Evolutionary conservation across 1,140 invertebrate genomes (phyloP).

Genomic region (Drosophila orena): DNA sequence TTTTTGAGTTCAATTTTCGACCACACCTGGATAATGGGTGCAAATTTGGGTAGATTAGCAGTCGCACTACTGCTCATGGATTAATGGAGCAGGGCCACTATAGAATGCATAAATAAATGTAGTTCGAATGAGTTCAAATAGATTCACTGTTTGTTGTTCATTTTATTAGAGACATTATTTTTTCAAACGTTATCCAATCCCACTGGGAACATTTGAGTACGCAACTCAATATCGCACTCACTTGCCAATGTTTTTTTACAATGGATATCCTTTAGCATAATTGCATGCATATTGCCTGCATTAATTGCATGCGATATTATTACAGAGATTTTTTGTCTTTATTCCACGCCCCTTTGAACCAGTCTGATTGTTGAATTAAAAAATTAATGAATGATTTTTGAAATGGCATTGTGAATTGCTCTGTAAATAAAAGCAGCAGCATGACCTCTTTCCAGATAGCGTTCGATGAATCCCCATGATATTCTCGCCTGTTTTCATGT

Average conservation of each 20-base stretch:
- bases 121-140: too few relatives aligned
- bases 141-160: too few relatives aligned
- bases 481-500: constrained; percentile 23
- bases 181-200: background rate
- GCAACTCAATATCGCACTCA: background rate
- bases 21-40: constrained; percentile 4
- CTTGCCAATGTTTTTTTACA: background rate
- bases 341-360: constrained; percentile 1
- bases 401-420: constrained; percentile 34
- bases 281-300: constrained; percentile 16
- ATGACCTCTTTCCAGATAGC: constrained; percentile 17
- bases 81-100: background rate
- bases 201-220: background rate
- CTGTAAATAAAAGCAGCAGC: constrained; percentile 28
- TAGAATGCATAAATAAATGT: too few relatives aligned
- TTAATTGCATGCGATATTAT: constrained; percentile 28
- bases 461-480: constrained; percentile 19
- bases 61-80: background rate
- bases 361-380: constrained; percentile 52
- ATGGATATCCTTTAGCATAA: constrained; percentile 4
- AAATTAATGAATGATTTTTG: constrained; percentile 48
- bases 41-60: background rate
- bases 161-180: too few relatives aligned
- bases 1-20: constrained; percentile 23
- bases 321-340: constrained; percentile 11